Conservation (phyloP, 2,888 invertebrate genomes). For the Drosophila diplacantha region DNA sequence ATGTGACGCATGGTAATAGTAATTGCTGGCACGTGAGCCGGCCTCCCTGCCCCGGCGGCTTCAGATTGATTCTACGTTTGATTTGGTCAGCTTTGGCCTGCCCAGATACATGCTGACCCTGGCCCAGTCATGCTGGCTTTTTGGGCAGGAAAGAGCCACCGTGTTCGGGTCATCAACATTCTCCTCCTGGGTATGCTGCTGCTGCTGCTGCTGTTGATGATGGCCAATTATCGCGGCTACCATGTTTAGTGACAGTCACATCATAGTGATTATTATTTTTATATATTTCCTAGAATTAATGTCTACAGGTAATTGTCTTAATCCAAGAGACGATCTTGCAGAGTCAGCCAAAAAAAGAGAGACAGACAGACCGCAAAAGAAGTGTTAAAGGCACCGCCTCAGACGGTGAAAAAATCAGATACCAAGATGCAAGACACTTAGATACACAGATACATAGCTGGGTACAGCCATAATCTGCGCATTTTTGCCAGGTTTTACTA, state of each 20-base stretch:
- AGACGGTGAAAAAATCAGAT: not conserved
- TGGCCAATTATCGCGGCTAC: conserved; percentile 24
- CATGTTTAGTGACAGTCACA: conserved; percentile 10
- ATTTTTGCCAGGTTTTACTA: not conserved
- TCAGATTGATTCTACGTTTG: conserved; percentile 14
- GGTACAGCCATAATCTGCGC: too few species aligned
- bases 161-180: conserved; percentile 23
- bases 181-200: conserved; percentile 8
- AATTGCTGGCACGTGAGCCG: conserved; percentile 42
- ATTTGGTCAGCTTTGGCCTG: conserved; percentile 1
- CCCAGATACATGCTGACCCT: conserved; percentile 4
- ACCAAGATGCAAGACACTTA: not conserved
- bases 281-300: conserved; percentile 50
- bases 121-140: conserved; percentile 14
- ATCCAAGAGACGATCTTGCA: conserved; percentile 32
- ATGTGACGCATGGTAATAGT: conserved; percentile 38
- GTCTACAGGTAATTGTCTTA: conserved; percentile 44
- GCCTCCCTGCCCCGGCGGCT: not conserved
- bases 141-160: conserved; percentile 14
- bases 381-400: conserved; percentile 3
- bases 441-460: not conserved
- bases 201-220: not conserved
- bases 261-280: conserved; percentile 41
- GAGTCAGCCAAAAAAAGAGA: conserved; percentile 17
- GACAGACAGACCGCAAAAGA: not conserved